These are phyloP conservation scores for Planiliza haematocheilus DNA, from an alignment of 2,113 vertebrate species.

Conservation along the genomic window DNA sequence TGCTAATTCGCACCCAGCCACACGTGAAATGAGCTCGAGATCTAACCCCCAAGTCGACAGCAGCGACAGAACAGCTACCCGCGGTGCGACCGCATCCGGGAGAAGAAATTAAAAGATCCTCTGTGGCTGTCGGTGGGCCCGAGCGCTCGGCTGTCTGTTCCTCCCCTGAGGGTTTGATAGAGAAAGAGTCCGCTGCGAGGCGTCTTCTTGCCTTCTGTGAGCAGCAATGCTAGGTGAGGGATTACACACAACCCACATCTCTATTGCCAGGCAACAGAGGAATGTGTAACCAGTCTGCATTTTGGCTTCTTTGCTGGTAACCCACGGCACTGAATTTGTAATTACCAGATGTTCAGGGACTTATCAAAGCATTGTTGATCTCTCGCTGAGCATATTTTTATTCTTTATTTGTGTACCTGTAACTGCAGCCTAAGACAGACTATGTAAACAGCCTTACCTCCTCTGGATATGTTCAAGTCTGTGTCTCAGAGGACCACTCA, in stretches of 20 bases:
- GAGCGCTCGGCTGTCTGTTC: constrained; percentile 40
- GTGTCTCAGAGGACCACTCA: constrained; percentile 21
- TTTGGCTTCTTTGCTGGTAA: constrained; percentile 64
- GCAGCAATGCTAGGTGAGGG: constrained; percentile 63
- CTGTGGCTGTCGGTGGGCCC: constrained; percentile 50
- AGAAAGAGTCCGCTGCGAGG: constrained; percentile 48
- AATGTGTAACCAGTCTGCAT: constrained; percentile 56
- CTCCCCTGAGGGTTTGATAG: constrained; percentile 53
- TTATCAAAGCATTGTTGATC: constrained; percentile 68
- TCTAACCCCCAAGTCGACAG: constrained; percentile 73
- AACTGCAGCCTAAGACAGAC: constrained; percentile 4
- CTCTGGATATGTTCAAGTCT: constrained; percentile 31
- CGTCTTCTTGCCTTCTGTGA: constrained; percentile 54
- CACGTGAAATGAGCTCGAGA: constrained; percentile 85
- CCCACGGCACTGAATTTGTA: constrained; percentile 69
- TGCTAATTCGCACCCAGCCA: constrained; percentile 85
- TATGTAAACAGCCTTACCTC: constrained; percentile 18
- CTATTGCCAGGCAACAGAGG: constrained; percentile 74
- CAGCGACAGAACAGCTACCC: constrained; percentile 61
- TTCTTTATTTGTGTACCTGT: constrained; percentile 38
- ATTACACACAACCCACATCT: constrained; percentile 71
- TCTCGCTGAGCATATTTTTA: constrained; percentile 53
- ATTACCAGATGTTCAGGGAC: constrained; percentile 76
- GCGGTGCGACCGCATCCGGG: constrained; percentile 60
- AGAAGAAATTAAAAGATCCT: constrained; percentile 78